These are phyloP conservation scores for Drosophila persimilis DNA, from an alignment of 1,140 invertebrate species.

Conservation along the genomic window DNA sequence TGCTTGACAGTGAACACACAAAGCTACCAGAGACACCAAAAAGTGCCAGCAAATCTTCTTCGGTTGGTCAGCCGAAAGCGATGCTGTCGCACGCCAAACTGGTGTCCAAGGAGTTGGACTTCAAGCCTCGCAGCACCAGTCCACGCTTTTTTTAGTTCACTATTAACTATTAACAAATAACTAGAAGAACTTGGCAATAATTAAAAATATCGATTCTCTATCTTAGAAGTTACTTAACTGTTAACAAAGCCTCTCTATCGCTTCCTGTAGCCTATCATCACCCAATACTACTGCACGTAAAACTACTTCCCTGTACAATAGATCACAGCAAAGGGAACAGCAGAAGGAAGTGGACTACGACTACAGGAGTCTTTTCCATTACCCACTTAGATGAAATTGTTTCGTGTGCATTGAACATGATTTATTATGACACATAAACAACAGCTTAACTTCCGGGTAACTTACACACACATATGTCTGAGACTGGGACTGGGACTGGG, in stretches of 20 bases:
- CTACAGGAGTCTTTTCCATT: constrained; percentile 51
- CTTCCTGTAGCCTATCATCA: neutral
- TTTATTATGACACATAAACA: constrained; percentile 82
- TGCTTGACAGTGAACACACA: constrained; percentile 73
- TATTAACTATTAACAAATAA: neutral
- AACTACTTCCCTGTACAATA: constrained; percentile 22
- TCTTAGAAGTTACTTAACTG: too few species aligned
- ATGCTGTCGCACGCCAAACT: too few species aligned
- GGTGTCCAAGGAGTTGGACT: constrained; percentile 6
- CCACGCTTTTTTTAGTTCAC: constrained; percentile 22
- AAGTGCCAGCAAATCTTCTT: neutral
- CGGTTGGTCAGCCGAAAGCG: neutral
- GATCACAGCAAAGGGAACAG: neutral
- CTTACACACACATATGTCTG: constrained; percentile 44
- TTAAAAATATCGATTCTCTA: neutral
- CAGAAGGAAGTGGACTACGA: constrained; percentile 14
- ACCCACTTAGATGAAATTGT: constrained; percentile 71
- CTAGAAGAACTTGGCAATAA: too few species aligned
- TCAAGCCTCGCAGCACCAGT: constrained; percentile 17
- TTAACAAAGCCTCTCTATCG: too few species aligned
- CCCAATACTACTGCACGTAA: neutral
- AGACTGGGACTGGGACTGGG: too few species aligned
- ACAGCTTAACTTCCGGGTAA: constrained; percentile 77
- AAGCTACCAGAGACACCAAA: constrained; percentile 31
- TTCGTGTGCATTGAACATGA: constrained; percentile 79